Evolutionary conservation across 2,888 invertebrate genomes (phyloP).

Genomic region (Meloe dianella): DNA sequence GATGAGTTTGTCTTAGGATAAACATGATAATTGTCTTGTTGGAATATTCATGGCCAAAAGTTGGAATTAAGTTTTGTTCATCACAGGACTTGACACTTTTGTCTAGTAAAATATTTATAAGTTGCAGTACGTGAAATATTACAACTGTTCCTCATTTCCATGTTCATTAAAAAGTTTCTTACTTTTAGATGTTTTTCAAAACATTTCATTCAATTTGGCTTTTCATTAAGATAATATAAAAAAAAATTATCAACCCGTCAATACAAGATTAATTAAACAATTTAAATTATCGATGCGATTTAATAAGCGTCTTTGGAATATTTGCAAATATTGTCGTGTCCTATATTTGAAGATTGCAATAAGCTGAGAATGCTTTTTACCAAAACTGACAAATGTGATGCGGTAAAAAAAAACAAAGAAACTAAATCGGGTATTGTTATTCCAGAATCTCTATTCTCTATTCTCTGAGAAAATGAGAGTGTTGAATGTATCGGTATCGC

Average conservation of each 20-base stretch:
- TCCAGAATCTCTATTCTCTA: conserved; percentile 37
- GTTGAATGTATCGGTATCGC: conserved; percentile 38
- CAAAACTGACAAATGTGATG: not conserved
- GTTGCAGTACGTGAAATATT: conserved; percentile 34
- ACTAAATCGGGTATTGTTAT: conserved; percentile 34
- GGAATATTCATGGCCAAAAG: conserved; percentile 34
- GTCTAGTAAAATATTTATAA: conserved; percentile 35
- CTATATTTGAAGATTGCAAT: not conserved
- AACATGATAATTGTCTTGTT: conserved; percentile 21
- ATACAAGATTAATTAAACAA: no score
- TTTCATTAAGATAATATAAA: no score
- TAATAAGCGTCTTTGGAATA: not conserved
- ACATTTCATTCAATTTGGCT: conserved; percentile 24
- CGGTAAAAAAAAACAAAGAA: conserved; percentile 27
- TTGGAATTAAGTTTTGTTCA: conserved; percentile 35
- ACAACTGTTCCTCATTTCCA: conserved; percentile 33
- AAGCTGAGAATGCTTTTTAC: not conserved
- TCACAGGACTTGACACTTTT: conserved; percentile 33
- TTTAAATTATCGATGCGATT: no score
- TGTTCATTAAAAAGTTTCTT: conserved; percentile 33
- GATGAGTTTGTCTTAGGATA: conserved; percentile 26
- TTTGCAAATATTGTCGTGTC: not conserved
- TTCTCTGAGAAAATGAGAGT: conserved; percentile 38
- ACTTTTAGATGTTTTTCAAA: conserved; percentile 23
- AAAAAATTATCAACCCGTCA: no score